Conservation (phyloP, 2,888 invertebrate genomes). For the Morinoia aosen region DNA sequence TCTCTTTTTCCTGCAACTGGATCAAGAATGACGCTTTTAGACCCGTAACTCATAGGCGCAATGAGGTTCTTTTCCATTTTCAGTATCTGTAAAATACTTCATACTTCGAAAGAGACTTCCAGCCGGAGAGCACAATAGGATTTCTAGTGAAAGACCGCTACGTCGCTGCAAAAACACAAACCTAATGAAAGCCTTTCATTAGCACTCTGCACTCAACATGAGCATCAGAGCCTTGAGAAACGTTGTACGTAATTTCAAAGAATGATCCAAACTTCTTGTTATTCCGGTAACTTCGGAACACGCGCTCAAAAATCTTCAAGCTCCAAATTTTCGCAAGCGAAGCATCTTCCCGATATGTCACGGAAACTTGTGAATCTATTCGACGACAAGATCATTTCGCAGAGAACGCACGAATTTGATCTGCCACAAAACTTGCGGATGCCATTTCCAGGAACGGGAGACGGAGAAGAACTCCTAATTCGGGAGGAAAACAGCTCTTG, state of each 20-base stretch:
- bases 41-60: background rate
- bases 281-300: background rate
- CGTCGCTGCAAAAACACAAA: background rate
- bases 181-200: conserved; percentile 12
- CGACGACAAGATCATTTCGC: conserved; percentile 25
- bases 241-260: background rate
- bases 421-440: conserved; percentile 36
- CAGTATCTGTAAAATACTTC: background rate
- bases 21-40: conserved; percentile 34
- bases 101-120: background rate
- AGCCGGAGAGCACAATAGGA: background rate
- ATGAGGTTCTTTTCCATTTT: conserved; percentile 26
- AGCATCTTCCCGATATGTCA: conserved; percentile 16
- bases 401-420: conserved; percentile 26
- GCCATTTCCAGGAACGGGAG: conserved; percentile 8
- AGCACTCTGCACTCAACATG: background rate
- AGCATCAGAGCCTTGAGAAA: background rate
- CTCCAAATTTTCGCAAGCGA: background rate
- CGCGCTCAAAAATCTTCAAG: background rate
- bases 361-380: conserved; percentile 25
- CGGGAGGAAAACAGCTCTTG: conserved; percentile 20
- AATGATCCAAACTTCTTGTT: background rate
- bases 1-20: background rate
- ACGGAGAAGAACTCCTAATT: background rate
- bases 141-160: background rate